A percentile compares a stretch with the other conserved stretches of the same genome.
Conservation (phyloP, 1,140 invertebrate species). For the Euborellia annulipes region DNA sequence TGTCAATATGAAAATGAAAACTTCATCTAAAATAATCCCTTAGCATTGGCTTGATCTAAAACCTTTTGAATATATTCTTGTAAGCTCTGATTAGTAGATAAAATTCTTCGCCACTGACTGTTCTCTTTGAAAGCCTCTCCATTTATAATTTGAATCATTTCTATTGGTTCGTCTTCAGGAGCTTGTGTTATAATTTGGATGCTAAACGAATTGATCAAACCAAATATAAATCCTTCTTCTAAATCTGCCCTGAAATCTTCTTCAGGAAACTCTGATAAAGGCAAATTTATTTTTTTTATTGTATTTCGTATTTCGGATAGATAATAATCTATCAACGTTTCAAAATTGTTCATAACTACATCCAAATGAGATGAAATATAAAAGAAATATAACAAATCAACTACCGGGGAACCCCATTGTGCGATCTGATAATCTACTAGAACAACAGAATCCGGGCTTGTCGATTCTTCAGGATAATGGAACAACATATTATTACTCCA, state of each 20-base stretch:
- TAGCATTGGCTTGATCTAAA: too few relatives aligned
- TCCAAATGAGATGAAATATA: conserved; percentile 30
- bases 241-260: conserved; percentile 22
- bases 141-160: not conserved
- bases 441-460: not conserved
- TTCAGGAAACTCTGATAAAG: conserved; percentile 25
- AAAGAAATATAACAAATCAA: conserved; percentile 40
- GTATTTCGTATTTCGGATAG: conserved; percentile 19
- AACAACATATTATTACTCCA: conserved; percentile 16
- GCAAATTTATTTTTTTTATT: conserved; percentile 26
- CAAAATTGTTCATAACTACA: conserved; percentile 23
- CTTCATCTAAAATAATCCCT: too few relatives aligned
- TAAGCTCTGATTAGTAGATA: too few relatives aligned
- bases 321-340: conserved; percentile 28
- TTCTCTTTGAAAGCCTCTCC: too few relatives aligned
- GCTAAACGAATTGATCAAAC: conserved; percentile 18
- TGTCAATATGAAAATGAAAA: too few relatives aligned
- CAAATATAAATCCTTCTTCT: conserved; percentile 19
- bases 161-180: conserved; percentile 17
- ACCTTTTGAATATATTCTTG: too few relatives aligned
- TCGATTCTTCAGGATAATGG: conserved; percentile 5
- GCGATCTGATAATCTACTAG: conserved; percentile 15
- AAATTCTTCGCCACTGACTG: too few relatives aligned
- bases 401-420: conserved; percentile 27
- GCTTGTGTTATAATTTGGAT: conserved; percentile 20